A percentile compares a stretch with the other conserved stretches of the same genome.
Evolutionary conservation across 2,113 vertebrate genomes (phyloP).

Genomic region (Oreamnos americanus): DNA sequence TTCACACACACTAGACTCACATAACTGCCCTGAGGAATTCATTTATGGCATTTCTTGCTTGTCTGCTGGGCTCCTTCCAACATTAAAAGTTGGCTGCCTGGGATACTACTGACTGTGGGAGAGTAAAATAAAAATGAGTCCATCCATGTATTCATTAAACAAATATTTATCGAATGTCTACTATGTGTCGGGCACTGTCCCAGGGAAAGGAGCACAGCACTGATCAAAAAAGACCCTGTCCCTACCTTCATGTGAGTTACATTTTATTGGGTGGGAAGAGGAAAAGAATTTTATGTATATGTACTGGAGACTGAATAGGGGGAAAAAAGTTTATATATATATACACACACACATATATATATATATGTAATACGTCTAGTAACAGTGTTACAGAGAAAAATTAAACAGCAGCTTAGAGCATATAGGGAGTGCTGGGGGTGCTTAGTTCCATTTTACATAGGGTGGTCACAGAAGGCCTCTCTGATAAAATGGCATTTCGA

Average conservation of each 20-base stretch:
- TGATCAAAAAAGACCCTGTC: background rate
- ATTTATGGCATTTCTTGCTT: slow-evolving; percentile 61
- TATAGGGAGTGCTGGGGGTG: background rate
- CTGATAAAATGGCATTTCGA: slow-evolving; percentile 50
- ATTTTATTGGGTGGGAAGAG: background rate
- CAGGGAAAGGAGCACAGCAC: slow-evolving; percentile 37
- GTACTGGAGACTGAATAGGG: background rate
- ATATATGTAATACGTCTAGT: background rate
- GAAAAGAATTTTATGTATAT: background rate
- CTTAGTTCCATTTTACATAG: background rate
- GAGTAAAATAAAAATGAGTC: slow-evolving; percentile 58
- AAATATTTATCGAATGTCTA: slow-evolving; percentile 63
- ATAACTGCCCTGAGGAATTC: slow-evolving; percentile 66
- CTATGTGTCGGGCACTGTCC: background rate
- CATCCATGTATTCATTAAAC: slow-evolving; percentile 54
- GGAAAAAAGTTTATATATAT: background rate
- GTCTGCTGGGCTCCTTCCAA: slow-evolving; percentile 63
- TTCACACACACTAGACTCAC: slow-evolving; percentile 68
- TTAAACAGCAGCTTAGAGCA: background rate
- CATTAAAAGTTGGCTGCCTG: slow-evolving; percentile 63
- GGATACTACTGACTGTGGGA: slow-evolving; percentile 60
- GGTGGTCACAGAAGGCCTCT: slow-evolving; percentile 23
- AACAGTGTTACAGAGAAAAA: background rate
- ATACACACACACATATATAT: too few species aligned
- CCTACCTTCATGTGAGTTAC: background rate